A percentile compares a stretch with the other conserved stretches of the same genome.
Evolutionary conservation across 2,888 invertebrate genomes (phyloP).

Genomic region (Eurytoma adleriae): DNA sequence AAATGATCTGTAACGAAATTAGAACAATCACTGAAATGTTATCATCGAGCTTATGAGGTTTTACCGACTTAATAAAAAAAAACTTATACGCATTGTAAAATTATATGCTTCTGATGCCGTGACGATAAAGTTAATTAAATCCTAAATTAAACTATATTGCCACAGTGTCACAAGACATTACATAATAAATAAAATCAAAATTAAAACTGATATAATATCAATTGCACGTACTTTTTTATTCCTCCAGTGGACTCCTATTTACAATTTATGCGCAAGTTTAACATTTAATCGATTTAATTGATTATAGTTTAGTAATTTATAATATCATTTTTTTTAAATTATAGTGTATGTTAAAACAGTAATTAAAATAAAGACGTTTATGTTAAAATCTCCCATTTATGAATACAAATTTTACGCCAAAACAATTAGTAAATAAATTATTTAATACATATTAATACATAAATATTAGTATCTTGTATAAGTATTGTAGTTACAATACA

Average conservation of each 20-base stretch:
- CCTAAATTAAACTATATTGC: constrained; percentile 4
- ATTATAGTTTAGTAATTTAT: too few relatives aligned
- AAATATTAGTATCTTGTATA: not conserved
- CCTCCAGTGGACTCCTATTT: constrained; percentile 20
- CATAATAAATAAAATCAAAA: constrained; percentile 35
- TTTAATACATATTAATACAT: too few relatives aligned
- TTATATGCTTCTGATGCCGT: constrained; percentile 25
- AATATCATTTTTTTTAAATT: not conserved
- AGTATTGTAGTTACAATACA: not conserved
- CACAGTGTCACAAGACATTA: constrained; percentile 16
- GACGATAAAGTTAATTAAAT: not conserved
- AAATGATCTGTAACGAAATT: constrained; percentile 48
- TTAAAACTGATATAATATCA: constrained; percentile 19
- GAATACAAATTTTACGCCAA: not conserved
- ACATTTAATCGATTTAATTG: constrained; percentile 28
- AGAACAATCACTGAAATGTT: constrained; percentile 52
- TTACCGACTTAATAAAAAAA: constrained; percentile 43
- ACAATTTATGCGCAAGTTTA: constrained; percentile 26
- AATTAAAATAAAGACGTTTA: not conserved
- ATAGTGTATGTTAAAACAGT: not conserved
- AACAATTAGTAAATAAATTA: not conserved
- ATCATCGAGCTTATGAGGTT: constrained; percentile 47
- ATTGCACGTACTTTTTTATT: constrained; percentile 27
- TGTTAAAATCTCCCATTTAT: not conserved
- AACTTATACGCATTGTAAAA: constrained; percentile 38